These are phyloP conservation scores for Gnathochromis pfefferi DNA, from an alignment of 2,113 vertebrate genomes.

Conservation along the genomic window DNA sequence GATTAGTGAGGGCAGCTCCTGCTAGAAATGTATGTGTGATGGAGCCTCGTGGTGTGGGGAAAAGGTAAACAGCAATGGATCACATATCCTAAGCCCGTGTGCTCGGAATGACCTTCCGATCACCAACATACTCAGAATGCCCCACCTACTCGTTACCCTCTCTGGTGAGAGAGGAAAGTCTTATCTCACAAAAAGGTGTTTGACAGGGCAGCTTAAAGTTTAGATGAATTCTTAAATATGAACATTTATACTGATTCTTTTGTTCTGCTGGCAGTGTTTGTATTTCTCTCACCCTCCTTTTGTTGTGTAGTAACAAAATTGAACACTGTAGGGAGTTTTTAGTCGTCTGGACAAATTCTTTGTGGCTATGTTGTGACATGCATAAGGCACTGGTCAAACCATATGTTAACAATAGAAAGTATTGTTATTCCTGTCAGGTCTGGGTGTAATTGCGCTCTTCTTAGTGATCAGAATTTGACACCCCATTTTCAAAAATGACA, in stretches of 20 bases:
- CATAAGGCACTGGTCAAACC: constrained; percentile 18
- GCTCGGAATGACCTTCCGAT: not conserved
- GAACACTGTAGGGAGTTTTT: not conserved
- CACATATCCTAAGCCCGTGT: not conserved
- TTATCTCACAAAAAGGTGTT: not conserved
- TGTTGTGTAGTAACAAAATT: not conserved
- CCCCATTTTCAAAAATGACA: constrained; percentile 61
- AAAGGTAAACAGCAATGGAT: not conserved
- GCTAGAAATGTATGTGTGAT: not conserved
- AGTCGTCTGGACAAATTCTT: not conserved
- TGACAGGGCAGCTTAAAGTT: not conserved
- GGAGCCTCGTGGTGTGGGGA: not conserved
- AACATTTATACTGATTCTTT: not conserved
- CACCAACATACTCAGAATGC: not conserved
- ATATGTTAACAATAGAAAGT: constrained; percentile 48
- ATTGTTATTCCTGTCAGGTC: constrained; percentile 55
- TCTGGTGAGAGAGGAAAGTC: not conserved
- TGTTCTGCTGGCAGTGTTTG: not conserved
- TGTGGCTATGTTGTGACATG: not conserved
- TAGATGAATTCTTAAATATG: not conserved
- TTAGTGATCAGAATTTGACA: constrained; percentile 64
- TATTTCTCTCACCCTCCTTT: not conserved
- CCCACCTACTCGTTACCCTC: not conserved
- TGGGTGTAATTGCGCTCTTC: constrained; percentile 60
- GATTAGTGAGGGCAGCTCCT: rapidly evolving